Percentiles rank a stretch among this genome's conserved stretches.
Evolutionary conservation across 2,797 vertebrate genomes (phyloP).

Genomic region (Acanthurus leucopareius): DNA sequence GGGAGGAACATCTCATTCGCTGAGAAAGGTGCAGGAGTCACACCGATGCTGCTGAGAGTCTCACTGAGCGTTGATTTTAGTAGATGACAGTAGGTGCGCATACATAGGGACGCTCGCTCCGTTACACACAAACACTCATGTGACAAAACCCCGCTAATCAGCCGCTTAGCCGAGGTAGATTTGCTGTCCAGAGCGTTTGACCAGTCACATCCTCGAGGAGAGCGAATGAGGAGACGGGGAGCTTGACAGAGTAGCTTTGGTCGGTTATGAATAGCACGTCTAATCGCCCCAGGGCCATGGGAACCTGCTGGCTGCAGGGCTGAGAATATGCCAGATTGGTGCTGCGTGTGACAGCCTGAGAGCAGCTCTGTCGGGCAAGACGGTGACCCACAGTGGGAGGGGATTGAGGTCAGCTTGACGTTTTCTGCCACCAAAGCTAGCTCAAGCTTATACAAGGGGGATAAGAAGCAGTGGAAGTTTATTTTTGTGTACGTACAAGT

Average conservation of each 20-base stretch:
- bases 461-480: slow-evolving; percentile 34
- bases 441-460: slow-evolving; percentile 55
- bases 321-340: slow-evolving; percentile 63
- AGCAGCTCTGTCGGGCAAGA: slow-evolving; percentile 43
- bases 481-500: slow-evolving; percentile 33
- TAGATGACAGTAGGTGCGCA: not conserved
- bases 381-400: slow-evolving; percentile 71
- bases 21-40: slow-evolving; percentile 11
- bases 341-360: slow-evolving; percentile 52
- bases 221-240: slow-evolving; percentile 27
- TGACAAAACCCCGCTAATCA: slow-evolving; percentile 38
- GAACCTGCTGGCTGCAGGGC: slow-evolving; percentile 55
- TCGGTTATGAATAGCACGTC: slow-evolving; percentile 77
- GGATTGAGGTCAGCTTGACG: slow-evolving; percentile 72
- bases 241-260: slow-evolving; percentile 64
- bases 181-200: slow-evolving; percentile 42
- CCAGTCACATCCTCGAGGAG: slow-evolving; percentile 48
- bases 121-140: slow-evolving; percentile 6
- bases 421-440: slow-evolving; percentile 59
- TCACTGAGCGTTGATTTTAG: not conserved
- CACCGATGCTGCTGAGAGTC: not conserved
- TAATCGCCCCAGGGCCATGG: slow-evolving; percentile 72
- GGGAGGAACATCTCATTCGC: slow-evolving; percentile 1
- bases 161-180: slow-evolving; percentile 40
- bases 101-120: not conserved